Conservation (phyloP, 2,797 vertebrate genomes). For the Octomys mimax region DNA sequence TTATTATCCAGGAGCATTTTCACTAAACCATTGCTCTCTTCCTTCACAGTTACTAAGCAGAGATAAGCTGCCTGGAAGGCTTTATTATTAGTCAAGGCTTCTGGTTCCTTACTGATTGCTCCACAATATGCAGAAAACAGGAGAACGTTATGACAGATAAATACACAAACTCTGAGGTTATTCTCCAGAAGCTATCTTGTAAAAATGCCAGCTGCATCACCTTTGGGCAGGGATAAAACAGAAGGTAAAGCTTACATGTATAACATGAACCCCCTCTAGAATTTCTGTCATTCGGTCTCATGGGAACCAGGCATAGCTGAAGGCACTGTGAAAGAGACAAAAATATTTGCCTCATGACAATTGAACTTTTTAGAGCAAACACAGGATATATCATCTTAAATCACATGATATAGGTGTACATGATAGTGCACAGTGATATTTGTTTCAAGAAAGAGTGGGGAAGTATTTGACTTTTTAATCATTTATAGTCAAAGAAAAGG, state of each 20-base stretch:
- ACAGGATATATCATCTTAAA: background rate
- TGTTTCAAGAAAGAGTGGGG: background rate
- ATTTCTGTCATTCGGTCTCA: background rate
- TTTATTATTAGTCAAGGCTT: background rate
- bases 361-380: background rate
- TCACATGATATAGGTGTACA: background rate
- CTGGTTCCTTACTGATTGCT: background rate
- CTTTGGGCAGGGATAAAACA: too few relatives aligned
- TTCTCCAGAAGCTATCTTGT: background rate
- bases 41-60: background rate
- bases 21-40: background rate
- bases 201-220: background rate
- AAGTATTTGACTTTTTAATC: background rate
- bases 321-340: background rate
- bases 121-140: background rate
- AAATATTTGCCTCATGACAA: background rate
- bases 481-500: background rate
- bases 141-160: background rate
- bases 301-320: background rate
- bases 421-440: background rate
- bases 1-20: background rate
- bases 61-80: background rate
- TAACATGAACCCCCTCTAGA: rapidly evolving
- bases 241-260: background rate
- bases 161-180: background rate